Conservation (phyloP, 2,797 vertebrate species). For the Morelia viridis region DNA sequence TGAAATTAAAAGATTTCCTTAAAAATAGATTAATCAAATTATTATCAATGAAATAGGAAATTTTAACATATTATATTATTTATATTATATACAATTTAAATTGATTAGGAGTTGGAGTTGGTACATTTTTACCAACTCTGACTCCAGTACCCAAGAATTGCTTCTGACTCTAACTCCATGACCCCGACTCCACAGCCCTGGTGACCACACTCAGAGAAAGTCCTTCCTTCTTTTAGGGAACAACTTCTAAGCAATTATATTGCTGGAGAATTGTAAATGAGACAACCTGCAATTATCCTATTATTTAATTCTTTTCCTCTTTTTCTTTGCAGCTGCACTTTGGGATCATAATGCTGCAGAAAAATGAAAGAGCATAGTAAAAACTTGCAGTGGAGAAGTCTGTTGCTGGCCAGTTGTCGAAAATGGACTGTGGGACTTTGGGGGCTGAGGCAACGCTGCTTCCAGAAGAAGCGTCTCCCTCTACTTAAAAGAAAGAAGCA, state of each 20-base stretch:
- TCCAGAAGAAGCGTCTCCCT: slow-evolving; percentile 64
- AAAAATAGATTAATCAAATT: too few species aligned
- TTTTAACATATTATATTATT: too few species aligned
- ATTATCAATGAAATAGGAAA: too few species aligned
- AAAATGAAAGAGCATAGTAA: slow-evolving; percentile 76
- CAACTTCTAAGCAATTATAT: slow-evolving; percentile 28
- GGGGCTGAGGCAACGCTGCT: slow-evolving; percentile 68
- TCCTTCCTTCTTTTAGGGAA: neutral
- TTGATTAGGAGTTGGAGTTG: too few species aligned
- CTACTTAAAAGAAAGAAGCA: slow-evolving; percentile 60
- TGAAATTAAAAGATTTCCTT: too few species aligned
- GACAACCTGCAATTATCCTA: slow-evolving; percentile 43
- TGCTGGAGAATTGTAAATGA: slow-evolving; percentile 32
- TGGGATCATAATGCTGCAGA: slow-evolving; percentile 77
- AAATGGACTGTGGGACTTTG: slow-evolving; percentile 72
- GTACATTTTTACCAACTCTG: too few species aligned
- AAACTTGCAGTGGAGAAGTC: slow-evolving; percentile 68
- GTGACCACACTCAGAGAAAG: neutral
- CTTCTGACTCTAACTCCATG: too few species aligned
- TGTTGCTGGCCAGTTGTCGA: slow-evolving; percentile 61
- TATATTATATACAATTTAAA: too few species aligned
- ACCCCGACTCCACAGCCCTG: too few species aligned
- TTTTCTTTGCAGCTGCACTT: slow-evolving; percentile 66
- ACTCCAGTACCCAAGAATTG: too few species aligned
- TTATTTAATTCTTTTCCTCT: slow-evolving; percentile 50